Conservation (phyloP, 2,888 invertebrate species). For the Latheticus oryzae region DNA sequence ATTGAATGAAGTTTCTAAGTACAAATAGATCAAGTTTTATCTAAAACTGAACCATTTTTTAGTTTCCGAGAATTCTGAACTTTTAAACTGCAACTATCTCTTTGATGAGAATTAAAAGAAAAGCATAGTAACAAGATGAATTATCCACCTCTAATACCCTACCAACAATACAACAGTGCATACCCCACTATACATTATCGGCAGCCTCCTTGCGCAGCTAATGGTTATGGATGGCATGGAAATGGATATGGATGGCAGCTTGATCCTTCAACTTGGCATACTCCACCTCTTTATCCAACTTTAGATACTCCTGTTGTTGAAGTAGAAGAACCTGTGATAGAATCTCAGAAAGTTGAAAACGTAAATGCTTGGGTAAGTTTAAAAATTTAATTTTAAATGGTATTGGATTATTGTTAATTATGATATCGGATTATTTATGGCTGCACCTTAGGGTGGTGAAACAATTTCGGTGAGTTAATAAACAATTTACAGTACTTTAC, state of each 20-base stretch:
- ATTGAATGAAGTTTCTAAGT: no score
- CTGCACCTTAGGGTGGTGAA: no score
- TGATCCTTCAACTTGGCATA: conserved; percentile 61
- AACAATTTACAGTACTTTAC: no score
- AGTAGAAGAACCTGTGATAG: conserved; percentile 60
- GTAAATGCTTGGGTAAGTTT: conserved; percentile 61
- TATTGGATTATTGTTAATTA: no score
- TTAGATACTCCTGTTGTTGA: conserved; percentile 44
- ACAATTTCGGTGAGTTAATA: no score
- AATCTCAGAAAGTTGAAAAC: conserved; percentile 60
- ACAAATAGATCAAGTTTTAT: no score
- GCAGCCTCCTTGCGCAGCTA: conserved; percentile 61
- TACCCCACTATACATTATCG: conserved; percentile 61
- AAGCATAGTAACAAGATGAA: conserved; percentile 47
- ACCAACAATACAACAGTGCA: conserved; percentile 62
- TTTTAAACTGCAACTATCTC: no score
- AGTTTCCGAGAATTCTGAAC: no score
- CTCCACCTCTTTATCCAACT: conserved; percentile 53
- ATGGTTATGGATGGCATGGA: conserved; percentile 65
- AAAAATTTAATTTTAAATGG: conserved; percentile 4
- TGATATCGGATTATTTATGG: no score
- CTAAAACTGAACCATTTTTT: no score
- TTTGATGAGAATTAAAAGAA: no score
- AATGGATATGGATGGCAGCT: conserved; percentile 65
- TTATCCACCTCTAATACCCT: conserved; percentile 49